phyloP scores from a whole-genome alignment of 35 echinoderm and acorn worm genomes.

The Lytechinus pictus region DNA sequence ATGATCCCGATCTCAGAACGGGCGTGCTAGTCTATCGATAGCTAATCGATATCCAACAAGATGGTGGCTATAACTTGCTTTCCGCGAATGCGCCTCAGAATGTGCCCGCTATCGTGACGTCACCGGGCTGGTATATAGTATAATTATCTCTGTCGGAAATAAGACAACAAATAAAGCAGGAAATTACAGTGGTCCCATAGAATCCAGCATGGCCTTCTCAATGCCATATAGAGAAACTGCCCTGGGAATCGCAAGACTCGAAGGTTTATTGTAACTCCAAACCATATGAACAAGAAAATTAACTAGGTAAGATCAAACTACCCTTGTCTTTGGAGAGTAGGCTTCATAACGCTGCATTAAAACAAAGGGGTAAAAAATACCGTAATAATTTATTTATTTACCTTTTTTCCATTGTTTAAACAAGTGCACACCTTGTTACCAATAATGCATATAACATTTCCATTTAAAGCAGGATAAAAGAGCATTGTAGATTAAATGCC shows the following conservation, averaged over 20 bases:
- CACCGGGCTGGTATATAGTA: neutral
- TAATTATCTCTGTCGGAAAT: constrained; percentile 18
- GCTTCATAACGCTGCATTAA: too few relatives aligned
- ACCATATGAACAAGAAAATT: too few relatives aligned
- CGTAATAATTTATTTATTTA: too few relatives aligned
- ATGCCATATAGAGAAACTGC: neutral
- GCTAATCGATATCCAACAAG: constrained; percentile 11
- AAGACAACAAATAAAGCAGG: neutral
- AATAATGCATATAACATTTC: too few relatives aligned
- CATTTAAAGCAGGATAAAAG: too few relatives aligned
- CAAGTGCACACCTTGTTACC: too few relatives aligned
- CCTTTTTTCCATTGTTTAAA: too few relatives aligned
- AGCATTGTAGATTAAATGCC: too few relatives aligned
- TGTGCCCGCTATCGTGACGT: neutral
- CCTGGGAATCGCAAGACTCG: neutral
- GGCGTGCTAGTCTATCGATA: neutral
- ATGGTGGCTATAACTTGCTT: neutral
- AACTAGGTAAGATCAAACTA: too few relatives aligned
- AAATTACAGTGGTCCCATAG: neutral
- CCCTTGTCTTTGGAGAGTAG: too few relatives aligned
- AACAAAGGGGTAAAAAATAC: too few relatives aligned
- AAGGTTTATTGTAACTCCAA: neutral
- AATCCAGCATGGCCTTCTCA: neutral
- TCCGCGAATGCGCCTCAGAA: neutral
- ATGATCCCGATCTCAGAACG: neutral